Evolutionary conservation across 1,140 invertebrate genomes (phyloP), one percentile per base, ranked within the genome.

Genomic region (Rhopalosiphum maidis): DNA sequence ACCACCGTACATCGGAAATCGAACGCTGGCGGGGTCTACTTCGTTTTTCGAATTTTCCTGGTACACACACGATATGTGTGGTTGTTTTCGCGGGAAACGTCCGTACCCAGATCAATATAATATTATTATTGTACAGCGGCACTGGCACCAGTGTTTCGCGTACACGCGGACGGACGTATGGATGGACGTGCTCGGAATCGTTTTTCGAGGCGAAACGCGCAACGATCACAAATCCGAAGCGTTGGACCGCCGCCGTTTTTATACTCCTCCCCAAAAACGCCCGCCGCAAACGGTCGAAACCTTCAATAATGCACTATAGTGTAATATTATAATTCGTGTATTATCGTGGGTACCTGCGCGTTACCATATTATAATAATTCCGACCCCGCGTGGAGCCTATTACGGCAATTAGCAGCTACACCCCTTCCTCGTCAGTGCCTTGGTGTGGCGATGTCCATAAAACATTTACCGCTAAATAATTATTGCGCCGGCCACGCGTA

Each of bases 401-500:
- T n/a, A n/a, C 60, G 5, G 60, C 60, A 77, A 77, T 77, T 77
- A 77, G 60, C 60, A n/a, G 60, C 60, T 77, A 77, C 30, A 9
- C 25, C 54, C 54, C 25, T 25, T 0, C 7, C 15, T 0, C 30
- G 4, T 0, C 60, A 18, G 6, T 6, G 60, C 30, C 4, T 23
- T 21, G 6, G 3, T 15, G n/a, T 4, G n/a, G 30, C 60, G 30
- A n/a, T 18, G 60, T 77, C 30, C 60, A 21, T 77, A 77, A 77
- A 77, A 77, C 60, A n/a, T 77, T 77, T 77, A n/a, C 60, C 60
- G 60, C 60, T 77, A n/a, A 77, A 77, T 77, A 77, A 77, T 77
- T 77, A 77, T n/a, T 18, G 4, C 60, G 15, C 15, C 15, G 60
- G n/a, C 60, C 60, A 18, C 60, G 60, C 60, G 60, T 77, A 15